These are phyloP conservation scores for Tribolium castaneum DNA, from an alignment of 1,140 invertebrate genomes.

Conservation along the genomic window DNA sequence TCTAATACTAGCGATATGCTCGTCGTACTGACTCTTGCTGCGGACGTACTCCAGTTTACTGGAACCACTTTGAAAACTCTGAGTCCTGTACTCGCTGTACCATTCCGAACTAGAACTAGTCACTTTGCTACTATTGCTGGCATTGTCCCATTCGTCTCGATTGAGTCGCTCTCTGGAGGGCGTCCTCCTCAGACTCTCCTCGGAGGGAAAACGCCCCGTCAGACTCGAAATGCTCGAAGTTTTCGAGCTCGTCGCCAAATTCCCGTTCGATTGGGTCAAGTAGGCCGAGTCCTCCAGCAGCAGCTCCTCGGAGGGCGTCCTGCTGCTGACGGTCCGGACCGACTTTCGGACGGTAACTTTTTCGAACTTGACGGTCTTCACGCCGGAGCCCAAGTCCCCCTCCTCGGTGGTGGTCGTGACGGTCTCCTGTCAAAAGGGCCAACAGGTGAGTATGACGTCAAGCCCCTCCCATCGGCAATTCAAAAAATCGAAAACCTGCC, in stretches of 20 bases:
- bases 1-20: conserved; percentile 87
- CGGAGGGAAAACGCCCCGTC: conserved; percentile 69
- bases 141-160: conserved; percentile 54
- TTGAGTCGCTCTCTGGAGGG: conserved; percentile 55
- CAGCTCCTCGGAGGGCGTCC: conserved; percentile 70
- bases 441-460: not conserved
- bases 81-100: conserved; percentile 71
- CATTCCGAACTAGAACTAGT: conserved; percentile 65
- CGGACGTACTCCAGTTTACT: conserved; percentile 65
- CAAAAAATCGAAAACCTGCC: conserved; percentile 44
- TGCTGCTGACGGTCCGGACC: conserved; percentile 60
- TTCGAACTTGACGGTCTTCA: conserved; percentile 75
- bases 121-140: conserved; percentile 57
- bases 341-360: conserved; percentile 73
- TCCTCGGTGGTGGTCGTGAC: conserved; percentile 72
- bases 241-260: conserved; percentile 66
- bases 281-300: conserved; percentile 70
- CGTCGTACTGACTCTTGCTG: conserved; percentile 84
- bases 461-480: not conserved
- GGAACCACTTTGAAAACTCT: conserved; percentile 68
- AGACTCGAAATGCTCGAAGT: conserved; percentile 63
- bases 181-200: conserved; percentile 66
- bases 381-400: conserved; percentile 70
- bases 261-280: conserved; percentile 67
- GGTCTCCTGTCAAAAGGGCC: conserved; percentile 65